phyloP scores from a whole-genome alignment of 2,797 vertebrate genomes.

The Yasuhikotakia modesta region DNA sequence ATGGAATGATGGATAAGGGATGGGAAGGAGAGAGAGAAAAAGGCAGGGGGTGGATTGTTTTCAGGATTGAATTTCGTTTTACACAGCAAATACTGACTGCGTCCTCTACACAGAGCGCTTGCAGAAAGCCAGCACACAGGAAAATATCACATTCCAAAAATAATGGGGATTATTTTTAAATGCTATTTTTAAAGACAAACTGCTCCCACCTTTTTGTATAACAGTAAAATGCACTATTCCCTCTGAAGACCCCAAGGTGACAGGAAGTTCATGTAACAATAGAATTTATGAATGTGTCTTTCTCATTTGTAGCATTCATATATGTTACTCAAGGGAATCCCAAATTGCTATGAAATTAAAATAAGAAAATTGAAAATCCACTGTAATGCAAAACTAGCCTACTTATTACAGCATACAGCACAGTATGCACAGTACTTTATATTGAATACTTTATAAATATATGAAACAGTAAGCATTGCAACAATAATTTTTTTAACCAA shows the following conservation, averaged over 20 bases:
- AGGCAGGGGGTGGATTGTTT: slow-evolving; percentile 48
- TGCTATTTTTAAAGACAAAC: slow-evolving; percentile 11
- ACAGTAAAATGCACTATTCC: slow-evolving; percentile 18
- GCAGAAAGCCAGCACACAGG: slow-evolving; percentile 15
- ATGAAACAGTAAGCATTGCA: neutral
- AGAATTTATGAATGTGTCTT: neutral
- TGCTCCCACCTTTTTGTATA: slow-evolving; percentile 20
- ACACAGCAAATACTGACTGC: slow-evolving; percentile 56
- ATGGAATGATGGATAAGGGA: slow-evolving; percentile 19
- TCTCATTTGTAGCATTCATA: neutral
- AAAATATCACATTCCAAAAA: slow-evolving; percentile 57
- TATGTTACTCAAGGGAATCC: slow-evolving; percentile 1
- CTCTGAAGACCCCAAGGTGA: slow-evolving; percentile 36
- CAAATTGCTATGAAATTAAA: neutral
- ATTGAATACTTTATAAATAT: too few relatives aligned
- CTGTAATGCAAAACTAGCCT: neutral
- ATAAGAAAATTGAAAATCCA: neutral
- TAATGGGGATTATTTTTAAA: slow-evolving; percentile 48
- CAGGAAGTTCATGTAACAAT: slow-evolving; percentile 19
- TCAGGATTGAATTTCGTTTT: slow-evolving; percentile 61
- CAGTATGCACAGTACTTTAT: too few relatives aligned
- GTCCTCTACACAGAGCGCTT: slow-evolving; percentile 5
- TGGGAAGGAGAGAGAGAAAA: slow-evolving; percentile 29
- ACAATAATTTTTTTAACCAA: too few relatives aligned
- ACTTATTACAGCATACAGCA: too few relatives aligned